Evolutionary conservation across 1,140 invertebrate species (phyloP), one percentile per base, ranked within the genome.

Genomic region (Oscheius sp.): DNA sequence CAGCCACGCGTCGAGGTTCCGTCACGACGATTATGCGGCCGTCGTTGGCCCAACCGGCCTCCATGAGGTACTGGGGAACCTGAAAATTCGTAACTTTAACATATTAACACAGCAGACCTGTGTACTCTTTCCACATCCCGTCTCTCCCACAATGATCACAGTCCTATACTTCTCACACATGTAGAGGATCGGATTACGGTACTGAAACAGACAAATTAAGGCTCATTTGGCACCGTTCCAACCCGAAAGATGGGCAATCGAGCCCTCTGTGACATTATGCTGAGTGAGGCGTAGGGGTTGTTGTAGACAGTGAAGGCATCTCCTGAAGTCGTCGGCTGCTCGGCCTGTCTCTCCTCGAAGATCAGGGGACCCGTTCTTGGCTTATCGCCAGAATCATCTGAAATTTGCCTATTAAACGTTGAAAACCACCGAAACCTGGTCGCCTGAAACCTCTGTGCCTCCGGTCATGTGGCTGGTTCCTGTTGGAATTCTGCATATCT

Each of bases 51-150:
- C 95, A 98, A 69, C 94, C 94, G 70, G 91, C 90, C 86, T 98
- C 95, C 55, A 91, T 84, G 7, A 98, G 86, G 85, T 95, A 98
- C 90, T 97, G 87, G 38, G 77, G 77, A n/a, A 77, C 67, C 68
- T 77, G 64, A 66, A 78, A 46, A 76, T 38, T 46, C 36, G 34
- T 34, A 73, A 72, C 31, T 77, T 31, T 78, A 2, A 32, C 67
- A 32, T 82, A 85, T 85, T 87, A 92, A 91, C 89, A 94, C 91
- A 32, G 93, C 93, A 73, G n/a, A 97, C 89, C 88, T 97, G 95
- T 0, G 95, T 97, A 83, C 92, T 95, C 85, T 98, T 98, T 13
- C 95, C 95, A 86, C 92, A 93, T 31, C 95, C 95, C 29, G 95
- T 97, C 86, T 97, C 94, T 10, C 95, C 95, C 29, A 95, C 90